Evolutionary conservation across 2,797 vertebrate genomes (phyloP).

Genomic region (Hipposideros larvatus): DNA sequence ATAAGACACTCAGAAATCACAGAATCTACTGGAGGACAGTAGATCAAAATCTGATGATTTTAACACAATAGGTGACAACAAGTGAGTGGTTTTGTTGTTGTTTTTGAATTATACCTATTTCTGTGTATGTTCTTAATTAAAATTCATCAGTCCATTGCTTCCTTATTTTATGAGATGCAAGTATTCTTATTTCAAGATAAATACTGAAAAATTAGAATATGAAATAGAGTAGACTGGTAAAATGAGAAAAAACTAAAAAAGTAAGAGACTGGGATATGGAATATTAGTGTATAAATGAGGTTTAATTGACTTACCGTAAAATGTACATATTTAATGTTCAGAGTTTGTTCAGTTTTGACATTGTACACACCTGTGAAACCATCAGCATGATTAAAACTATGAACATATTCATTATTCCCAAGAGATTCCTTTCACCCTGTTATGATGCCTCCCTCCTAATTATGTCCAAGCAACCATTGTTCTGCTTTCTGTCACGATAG

Average conservation of each 20-base stretch:
- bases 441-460: neutral
- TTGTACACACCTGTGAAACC: neutral
- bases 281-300: neutral
- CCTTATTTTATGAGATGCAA: neutral
- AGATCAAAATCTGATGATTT: neutral
- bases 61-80: neutral
- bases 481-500: neutral
- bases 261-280: neutral
- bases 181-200: neutral
- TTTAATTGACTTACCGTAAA: neutral
- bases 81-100: neutral
- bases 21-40: neutral
- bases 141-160: neutral
- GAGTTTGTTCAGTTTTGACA: neutral
- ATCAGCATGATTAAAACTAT: neutral
- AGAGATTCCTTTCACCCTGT: neutral
- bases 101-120: neutral
- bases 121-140: neutral
- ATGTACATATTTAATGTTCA: neutral
- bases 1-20: neutral
- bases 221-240: neutral
- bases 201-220: neutral
- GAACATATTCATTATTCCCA: neutral
- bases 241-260: neutral
- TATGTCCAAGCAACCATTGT: neutral